A percentile compares a stretch with the other conserved stretches of the same genome.
Conservation (phyloP, 2,797 vertebrate species). For the Alcedo atthis region DNA sequence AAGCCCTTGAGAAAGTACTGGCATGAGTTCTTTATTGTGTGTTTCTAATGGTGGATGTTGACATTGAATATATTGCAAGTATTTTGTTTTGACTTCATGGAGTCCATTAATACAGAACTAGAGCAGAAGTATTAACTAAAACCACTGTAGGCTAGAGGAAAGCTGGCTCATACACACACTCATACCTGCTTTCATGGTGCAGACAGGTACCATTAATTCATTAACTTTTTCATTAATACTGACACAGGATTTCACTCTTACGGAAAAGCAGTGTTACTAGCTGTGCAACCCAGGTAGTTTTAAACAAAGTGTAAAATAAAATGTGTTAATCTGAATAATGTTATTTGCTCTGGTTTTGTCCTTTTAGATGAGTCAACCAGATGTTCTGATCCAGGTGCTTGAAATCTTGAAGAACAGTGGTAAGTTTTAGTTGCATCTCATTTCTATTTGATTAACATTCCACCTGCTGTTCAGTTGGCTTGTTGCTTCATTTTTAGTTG, state of each 20-base stretch:
- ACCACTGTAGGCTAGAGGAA: neutral
- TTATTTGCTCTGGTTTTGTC: conserved; percentile 33
- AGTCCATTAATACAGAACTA: neutral
- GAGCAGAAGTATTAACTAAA: neutral
- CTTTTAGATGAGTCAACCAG: conserved; percentile 94
- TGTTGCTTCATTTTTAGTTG: neutral
- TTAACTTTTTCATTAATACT: neutral
- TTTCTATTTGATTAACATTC: neutral
- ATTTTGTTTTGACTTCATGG: neutral
- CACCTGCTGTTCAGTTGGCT: neutral
- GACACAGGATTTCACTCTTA: neutral
- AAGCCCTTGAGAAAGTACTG: neutral
- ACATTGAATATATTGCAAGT: neutral
- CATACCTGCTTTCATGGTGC: neutral
- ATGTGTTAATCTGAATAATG: neutral
- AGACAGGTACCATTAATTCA: neutral
- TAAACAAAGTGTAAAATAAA: neutral
- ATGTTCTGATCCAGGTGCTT: conserved; percentile 95
- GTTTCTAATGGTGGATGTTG: neutral
- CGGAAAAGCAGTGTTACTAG: neutral
- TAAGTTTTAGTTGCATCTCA: conserved; percentile 76
- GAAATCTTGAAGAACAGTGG: conserved; percentile 92
- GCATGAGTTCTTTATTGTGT: neutral
- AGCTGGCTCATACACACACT: neutral
- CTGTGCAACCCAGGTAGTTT: neutral